A percentile compares a stretch with the other conserved stretches of the same genome.
These are phyloP conservation scores for Heteronetta atricapilla DNA, from an alignment of 2,113 vertebrate genomes.

Conservation along the genomic window DNA sequence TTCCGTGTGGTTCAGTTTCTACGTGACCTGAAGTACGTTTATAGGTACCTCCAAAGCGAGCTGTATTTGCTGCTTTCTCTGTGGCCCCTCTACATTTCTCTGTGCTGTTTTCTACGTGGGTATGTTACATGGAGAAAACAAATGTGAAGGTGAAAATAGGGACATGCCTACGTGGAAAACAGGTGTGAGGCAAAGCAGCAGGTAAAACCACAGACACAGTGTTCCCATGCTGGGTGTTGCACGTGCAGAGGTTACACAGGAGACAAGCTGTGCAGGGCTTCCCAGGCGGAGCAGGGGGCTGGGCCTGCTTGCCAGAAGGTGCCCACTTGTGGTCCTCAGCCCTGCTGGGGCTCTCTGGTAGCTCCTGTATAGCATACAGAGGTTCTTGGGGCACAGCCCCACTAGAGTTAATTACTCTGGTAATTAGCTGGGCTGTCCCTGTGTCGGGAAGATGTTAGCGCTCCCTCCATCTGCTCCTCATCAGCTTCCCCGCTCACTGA, in stretches of 20 bases:
- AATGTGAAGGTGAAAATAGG: not conserved
- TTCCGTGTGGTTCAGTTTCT: not conserved
- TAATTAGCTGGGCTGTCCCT: not conserved
- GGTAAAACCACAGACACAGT: not conserved
- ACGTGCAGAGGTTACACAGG: not conserved
- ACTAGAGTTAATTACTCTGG: constrained; percentile 26
- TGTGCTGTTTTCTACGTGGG: not conserved
- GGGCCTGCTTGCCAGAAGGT: not conserved
- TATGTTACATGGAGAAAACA: not conserved
- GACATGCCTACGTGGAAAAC: not conserved
- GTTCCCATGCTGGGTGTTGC: not conserved
- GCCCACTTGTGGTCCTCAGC: not conserved
- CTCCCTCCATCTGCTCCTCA: constrained; percentile 78
- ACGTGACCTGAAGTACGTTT: not conserved
- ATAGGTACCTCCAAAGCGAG: not conserved
- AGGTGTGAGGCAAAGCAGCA: not conserved
- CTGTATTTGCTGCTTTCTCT: not conserved
- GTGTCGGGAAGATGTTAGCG: constrained; percentile 45
- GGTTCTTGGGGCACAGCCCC: not conserved
- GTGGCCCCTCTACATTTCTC: fast-evolving
- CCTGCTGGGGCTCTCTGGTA: not conserved
- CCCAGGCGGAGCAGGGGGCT: not conserved
- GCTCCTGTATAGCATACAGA: fast-evolving
- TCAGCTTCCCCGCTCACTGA: constrained; percentile 67
- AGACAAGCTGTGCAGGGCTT: not conserved